Conservation (phyloP, 2,888 invertebrate species). For the Argyresthia albistria region DNA sequence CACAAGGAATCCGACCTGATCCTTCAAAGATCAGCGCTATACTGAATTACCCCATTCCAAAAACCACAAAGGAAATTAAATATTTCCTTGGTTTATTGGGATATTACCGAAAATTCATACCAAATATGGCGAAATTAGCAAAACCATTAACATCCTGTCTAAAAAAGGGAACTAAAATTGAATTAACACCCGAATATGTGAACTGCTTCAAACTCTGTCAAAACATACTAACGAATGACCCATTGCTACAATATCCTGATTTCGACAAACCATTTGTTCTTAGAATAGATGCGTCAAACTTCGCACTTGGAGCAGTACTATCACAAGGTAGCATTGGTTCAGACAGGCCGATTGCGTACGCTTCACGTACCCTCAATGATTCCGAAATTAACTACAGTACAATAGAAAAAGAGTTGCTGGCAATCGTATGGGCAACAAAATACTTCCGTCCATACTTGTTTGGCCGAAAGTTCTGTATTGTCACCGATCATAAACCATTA, state of each 20-base stretch:
- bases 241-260: constrained; percentile 8
- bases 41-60: not conserved
- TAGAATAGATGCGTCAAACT: constrained; percentile 19
- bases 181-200: constrained; percentile 7
- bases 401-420: constrained; percentile 3
- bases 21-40: not conserved
- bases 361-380: constrained; percentile 19
- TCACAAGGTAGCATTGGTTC: constrained; percentile 11
- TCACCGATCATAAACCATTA: constrained; percentile 9
- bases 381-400: constrained; percentile 15
- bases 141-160: constrained; percentile 7
- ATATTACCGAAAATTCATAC: not conserved
- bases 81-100: not conserved
- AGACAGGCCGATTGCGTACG: constrained; percentile 13
- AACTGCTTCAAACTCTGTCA: constrained; percentile 7
- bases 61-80: not conserved
- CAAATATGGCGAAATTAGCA: constrained; percentile 17
- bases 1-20: not conserved
- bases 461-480: constrained; percentile 8
- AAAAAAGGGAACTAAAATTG: not conserved
- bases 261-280: constrained; percentile 19
- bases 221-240: constrained; percentile 3
- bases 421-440: constrained; percentile 10
- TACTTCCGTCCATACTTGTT: constrained; percentile 12
- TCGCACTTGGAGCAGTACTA: not conserved